phyloP scores from a whole-genome alignment of 30 jellyfish, hydroid and myxozoan genomes.

The Chrysaora quinquecirrha region DNA sequence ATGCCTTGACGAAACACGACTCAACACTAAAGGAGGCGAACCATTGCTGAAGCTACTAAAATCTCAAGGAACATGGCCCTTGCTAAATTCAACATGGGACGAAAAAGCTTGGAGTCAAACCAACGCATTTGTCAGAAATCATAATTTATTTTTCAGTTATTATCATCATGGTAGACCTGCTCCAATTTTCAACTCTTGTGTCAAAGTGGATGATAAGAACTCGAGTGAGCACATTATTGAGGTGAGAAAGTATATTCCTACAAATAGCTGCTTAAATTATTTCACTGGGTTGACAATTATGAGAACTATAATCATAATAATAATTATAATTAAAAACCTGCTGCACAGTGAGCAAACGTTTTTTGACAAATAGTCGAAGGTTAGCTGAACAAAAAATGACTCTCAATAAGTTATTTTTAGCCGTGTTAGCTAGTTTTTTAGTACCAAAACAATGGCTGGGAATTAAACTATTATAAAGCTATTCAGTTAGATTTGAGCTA shows the following conservation, averaged over 20 bases:
- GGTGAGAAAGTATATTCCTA: slow-evolving; percentile 22
- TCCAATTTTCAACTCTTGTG: slow-evolving; percentile 66
- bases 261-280: no score
- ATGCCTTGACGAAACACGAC: slow-evolving; percentile 27
- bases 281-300: no score
- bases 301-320: no score
- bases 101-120: slow-evolving; percentile 43
- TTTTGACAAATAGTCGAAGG: no score
- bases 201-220: slow-evolving; percentile 67
- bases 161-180: slow-evolving; percentile 61
- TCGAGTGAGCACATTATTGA: slow-evolving; percentile 52
- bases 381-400: no score
- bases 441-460: no score
- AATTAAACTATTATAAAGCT: no score
- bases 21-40: slow-evolving; percentile 19
- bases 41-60: slow-evolving; percentile 31
- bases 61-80: slow-evolving; percentile 65
- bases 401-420: no score
- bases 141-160: slow-evolving; percentile 44
- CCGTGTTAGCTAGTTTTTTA: no score
- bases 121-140: slow-evolving; percentile 25
- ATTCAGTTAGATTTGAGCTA: no score
- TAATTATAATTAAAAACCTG: no score
- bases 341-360: no score
- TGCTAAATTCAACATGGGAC: slow-evolving; percentile 52